These are phyloP conservation scores for Diploptera punctata DNA, from an alignment of 2,888 invertebrate genomes.

Conservation along the genomic window DNA sequence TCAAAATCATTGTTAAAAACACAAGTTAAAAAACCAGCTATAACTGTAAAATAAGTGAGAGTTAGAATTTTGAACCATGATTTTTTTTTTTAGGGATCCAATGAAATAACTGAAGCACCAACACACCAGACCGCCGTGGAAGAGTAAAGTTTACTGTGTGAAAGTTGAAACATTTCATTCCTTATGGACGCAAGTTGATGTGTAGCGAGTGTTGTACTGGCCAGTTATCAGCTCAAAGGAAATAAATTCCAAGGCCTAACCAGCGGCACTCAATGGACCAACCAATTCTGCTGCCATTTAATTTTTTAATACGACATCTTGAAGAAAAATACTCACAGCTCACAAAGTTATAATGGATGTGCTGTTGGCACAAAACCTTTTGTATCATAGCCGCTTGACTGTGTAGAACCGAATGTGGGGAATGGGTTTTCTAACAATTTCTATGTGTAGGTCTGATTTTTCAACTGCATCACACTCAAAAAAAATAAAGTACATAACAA, in stretches of 20 bases:
- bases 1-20: too few species aligned
- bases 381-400: constrained; percentile 21
- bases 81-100: constrained; percentile 15
- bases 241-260: constrained; percentile 25
- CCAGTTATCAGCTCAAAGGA: constrained; percentile 22
- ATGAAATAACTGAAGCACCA: constrained; percentile 5
- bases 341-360: neutral
- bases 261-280: constrained; percentile 22
- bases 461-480: constrained; percentile 27
- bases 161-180: constrained; percentile 8
- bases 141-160: constrained; percentile 21
- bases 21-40: too few species aligned
- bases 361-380: constrained; percentile 10
- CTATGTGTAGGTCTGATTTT: constrained; percentile 37
- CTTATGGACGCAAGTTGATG: constrained; percentile 16
- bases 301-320: constrained; percentile 20
- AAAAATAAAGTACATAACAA: constrained; percentile 47
- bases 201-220: constrained; percentile 24
- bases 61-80: too few species aligned
- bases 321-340: constrained; percentile 27
- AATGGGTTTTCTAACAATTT: constrained; percentile 37
- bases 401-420: constrained; percentile 28
- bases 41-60: too few species aligned
- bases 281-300: constrained; percentile 23
- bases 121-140: constrained; percentile 17